Evolutionary conservation across 2,888 invertebrate genomes (phyloP), one percentile per base, ranked within the genome.

Genomic region (Didymodactylos carnosus): DNA sequence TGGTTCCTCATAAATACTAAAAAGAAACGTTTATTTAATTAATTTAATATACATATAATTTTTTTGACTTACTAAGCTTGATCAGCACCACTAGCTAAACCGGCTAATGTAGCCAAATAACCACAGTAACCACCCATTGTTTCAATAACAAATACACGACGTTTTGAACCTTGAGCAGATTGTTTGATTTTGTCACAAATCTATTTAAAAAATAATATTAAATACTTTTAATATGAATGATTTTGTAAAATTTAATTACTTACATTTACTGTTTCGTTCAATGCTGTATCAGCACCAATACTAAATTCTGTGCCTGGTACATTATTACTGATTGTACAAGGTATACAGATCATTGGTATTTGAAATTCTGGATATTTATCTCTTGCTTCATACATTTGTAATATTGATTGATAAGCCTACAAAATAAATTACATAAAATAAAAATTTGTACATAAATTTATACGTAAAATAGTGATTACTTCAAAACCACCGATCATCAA

Each of bases 91-190:
- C 95, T 94, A 7, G 97, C 95, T 77, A 98, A 82, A 83, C 92
- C 97, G 78, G 94, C 91, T 77, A 98, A 85, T 3, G 98, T 98
- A 69, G 98, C 94, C 78, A 98, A 86, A 84, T 98, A 98, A 69
- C 98, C 98, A 83, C 97, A 98, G 84, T 89, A 97, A 10, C 97
- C 98, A 13, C 98, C 98, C 97, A 99, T 98, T 0, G 97, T 97
- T 78, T 86, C 85, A 78, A 97, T 91, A 25, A 97, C 89, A 83
- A 97, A 97, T 35, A 95, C 94, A 77, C 98, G 88, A 13, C 97
- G 88, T 83, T 97, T 97, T 0, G 97, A 97, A 77, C 98, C 98
- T 85, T 95, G 94, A 1, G 98, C 98, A 6, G 95, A 97, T 84
- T 97, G 97, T 69, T 98, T 89, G 81, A 99, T 97, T 71, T 82